Conservation (phyloP, 2,888 invertebrate genomes). For the Yponomeuta sedellus region DNA sequence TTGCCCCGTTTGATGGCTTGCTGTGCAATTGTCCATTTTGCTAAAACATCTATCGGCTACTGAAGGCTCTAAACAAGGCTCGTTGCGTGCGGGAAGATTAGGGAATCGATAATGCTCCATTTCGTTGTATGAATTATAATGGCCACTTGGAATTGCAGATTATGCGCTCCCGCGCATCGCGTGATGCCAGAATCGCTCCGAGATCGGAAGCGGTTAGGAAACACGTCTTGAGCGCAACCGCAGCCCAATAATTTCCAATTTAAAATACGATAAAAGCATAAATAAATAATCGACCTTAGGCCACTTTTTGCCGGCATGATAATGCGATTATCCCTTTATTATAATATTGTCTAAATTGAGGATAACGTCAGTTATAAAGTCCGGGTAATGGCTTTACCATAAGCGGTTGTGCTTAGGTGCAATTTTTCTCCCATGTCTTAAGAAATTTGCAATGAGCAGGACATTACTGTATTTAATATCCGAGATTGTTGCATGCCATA, state of each 20-base stretch:
- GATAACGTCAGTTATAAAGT: conserved; percentile 40
- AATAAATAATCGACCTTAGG: conserved; percentile 60
- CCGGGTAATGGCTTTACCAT: conserved; percentile 27
- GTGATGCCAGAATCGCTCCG: conserved; percentile 42
- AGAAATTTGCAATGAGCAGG: conserved; percentile 25
- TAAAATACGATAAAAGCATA: conserved; percentile 31
- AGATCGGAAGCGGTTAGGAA: conserved; percentile 68
- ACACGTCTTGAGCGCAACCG: conserved; percentile 69
- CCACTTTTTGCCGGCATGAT: conserved; percentile 29
- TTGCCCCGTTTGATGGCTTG: conserved; percentile 57
- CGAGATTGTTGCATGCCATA: conserved; percentile 42
- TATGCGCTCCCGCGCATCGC: conserved; percentile 39
- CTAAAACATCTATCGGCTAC: not conserved
- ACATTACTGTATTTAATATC: conserved; percentile 35
- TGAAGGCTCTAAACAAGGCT: not conserved
- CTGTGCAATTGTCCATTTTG: conserved; percentile 58
- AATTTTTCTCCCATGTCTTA: conserved; percentile 28
- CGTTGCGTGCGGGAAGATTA: not conserved
- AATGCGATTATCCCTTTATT: conserved; percentile 40
- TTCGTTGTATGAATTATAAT: conserved; percentile 18
- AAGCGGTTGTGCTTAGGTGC: conserved; percentile 27
- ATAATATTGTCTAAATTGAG: conserved; percentile 26
- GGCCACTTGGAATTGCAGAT: conserved; percentile 5
- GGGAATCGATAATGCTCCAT: conserved; percentile 9
- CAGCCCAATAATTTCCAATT: conserved; percentile 70